These are phyloP conservation scores for Pecten maximus DNA, from an alignment of 2,888 invertebrate species.

Conservation along the genomic window DNA sequence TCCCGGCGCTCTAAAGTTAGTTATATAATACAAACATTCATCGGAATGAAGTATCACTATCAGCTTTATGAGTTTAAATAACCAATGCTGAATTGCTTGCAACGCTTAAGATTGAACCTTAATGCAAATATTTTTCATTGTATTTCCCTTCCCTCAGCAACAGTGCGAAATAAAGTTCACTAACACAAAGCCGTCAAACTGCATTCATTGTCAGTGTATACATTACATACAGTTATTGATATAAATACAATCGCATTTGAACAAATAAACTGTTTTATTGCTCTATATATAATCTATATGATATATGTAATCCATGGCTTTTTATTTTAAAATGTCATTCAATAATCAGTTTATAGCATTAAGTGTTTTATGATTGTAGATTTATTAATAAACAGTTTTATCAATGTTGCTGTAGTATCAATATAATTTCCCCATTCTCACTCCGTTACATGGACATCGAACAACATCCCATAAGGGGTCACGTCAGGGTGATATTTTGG, in stretches of 20 bases:
- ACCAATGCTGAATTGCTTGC: not conserved
- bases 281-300: too few relatives aligned
- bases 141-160: not conserved
- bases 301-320: too few relatives aligned
- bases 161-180: not conserved
- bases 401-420: too few relatives aligned
- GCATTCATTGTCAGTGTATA: not conserved
- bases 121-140: not conserved
- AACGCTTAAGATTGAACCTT: not conserved
- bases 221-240: not conserved
- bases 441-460: too few relatives aligned
- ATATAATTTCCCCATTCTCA: too few relatives aligned
- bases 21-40: constrained; percentile 6
- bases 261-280: too few relatives aligned
- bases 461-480: too few relatives aligned
- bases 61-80: not conserved
- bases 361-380: too few relatives aligned
- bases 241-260: not conserved
- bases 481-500: too few relatives aligned
- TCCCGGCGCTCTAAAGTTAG: not conserved
- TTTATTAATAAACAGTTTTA: too few relatives aligned
- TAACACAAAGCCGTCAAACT: not conserved
- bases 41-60: not conserved
- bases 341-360: too few relatives aligned
- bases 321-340: too few relatives aligned